Evolutionary conservation across 2,113 vertebrate genomes (phyloP).

Genomic region (Xyrauchen texanus): DNA sequence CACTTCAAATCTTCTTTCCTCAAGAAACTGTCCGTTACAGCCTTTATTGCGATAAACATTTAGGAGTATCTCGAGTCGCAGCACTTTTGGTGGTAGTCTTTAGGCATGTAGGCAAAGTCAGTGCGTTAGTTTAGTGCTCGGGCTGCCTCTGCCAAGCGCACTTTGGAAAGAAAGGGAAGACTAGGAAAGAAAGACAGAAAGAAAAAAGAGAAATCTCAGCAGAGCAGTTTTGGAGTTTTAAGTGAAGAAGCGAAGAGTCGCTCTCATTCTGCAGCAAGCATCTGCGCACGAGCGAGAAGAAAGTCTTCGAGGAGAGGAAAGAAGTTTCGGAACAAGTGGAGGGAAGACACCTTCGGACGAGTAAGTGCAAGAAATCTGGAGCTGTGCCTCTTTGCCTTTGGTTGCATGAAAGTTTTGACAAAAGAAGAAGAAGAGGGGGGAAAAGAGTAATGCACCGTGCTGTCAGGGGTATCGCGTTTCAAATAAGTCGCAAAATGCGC

Average conservation of each 20-base stretch:
- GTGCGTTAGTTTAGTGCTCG: constrained; percentile 53
- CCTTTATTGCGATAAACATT: constrained; percentile 63
- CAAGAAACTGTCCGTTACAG: constrained; percentile 70
- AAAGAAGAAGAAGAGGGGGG: background rate
- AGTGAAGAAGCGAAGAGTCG: constrained; percentile 30
- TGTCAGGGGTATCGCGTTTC: constrained; percentile 58
- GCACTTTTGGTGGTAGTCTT: constrained; percentile 56
- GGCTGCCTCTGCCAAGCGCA: constrained; percentile 61
- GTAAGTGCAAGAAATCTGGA: constrained; percentile 65
- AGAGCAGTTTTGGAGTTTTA: constrained; percentile 69
- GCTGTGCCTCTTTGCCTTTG: constrained; percentile 21
- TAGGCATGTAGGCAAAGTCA: constrained; percentile 60
- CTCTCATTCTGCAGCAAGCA: background rate
- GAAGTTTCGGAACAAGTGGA: constrained; percentile 41
- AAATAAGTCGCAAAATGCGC: constrained; percentile 50
- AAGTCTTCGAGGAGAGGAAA: constrained; percentile 38
- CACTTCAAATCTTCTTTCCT: constrained; percentile 70
- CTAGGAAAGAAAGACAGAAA: constrained; percentile 45
- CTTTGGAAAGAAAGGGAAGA: constrained; percentile 58
- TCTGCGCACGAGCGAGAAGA: constrained; percentile 33
- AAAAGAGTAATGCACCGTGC: constrained; percentile 22
- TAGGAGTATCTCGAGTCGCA: constrained; percentile 54
- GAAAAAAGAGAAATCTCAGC: constrained; percentile 59
- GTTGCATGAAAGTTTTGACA: constrained; percentile 58
- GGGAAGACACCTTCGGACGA: constrained; percentile 59